A percentile compares a stretch with the other conserved stretches of the same genome.
These are phyloP conservation scores for Tetranychus piercei DNA, from an alignment of 2,888 invertebrate species.

Conservation along the genomic window DNA sequence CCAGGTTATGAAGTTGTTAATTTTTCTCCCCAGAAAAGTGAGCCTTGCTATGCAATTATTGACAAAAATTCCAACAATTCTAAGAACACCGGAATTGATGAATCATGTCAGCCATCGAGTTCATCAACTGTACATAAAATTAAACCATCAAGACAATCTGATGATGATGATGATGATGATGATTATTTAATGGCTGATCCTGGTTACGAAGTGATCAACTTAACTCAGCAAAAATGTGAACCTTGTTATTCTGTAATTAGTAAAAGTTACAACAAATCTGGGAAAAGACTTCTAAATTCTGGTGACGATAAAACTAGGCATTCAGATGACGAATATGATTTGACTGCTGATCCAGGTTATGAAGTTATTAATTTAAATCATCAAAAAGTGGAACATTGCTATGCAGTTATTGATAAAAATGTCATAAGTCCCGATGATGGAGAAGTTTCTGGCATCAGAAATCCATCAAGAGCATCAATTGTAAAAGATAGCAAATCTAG, in stretches of 20 bases:
- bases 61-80: conserved; percentile 7
- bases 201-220: conserved; percentile 4
- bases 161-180: background rate
- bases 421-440: background rate
- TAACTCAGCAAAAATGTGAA: background rate
- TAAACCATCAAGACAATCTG: background rate
- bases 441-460: background rate
- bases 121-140: too few species aligned
- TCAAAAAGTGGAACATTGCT: background rate
- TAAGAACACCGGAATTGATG: background rate
- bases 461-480: too few species aligned
- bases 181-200: conserved; percentile 5
- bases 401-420: conserved; percentile 18
- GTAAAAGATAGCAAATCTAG: too few species aligned
- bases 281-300: background rate
- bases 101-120: too few species aligned
- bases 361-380: conserved; percentile 6
- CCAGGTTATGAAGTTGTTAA: conserved; percentile 13
- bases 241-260: conserved; percentile 17
- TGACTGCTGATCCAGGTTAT: conserved; percentile 8
- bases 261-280: background rate
- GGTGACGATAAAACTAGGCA: background rate
- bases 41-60: conserved; percentile 21
- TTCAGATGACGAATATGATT: background rate
- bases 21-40: background rate